Evolutionary conservation across 2,888 invertebrate species (phyloP).

Genomic region (Nasonovia ribisnigri): DNA sequence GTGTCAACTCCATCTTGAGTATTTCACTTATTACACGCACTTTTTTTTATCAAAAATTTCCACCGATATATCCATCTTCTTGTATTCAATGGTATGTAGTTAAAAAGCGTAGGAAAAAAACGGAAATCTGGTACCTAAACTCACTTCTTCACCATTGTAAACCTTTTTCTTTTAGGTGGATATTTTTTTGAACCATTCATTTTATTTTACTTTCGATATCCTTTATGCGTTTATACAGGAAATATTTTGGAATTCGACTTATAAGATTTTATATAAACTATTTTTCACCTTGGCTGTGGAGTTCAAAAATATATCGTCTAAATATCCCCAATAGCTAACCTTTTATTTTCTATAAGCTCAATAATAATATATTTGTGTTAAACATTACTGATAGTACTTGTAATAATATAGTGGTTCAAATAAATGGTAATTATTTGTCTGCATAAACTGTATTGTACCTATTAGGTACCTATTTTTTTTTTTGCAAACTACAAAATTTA

Average conservation of each 20-base stretch:
- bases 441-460: background rate
- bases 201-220: constrained; percentile 14
- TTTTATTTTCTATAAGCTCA: background rate
- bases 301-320: background rate
- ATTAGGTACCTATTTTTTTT: background rate
- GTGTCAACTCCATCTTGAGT: background rate
- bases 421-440: background rate
- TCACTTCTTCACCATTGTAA: background rate
- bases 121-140: background rate
- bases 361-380: background rate
- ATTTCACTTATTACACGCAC: background rate
- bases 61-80: constrained; percentile 1
- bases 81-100: constrained; percentile 17
- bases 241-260: background rate
- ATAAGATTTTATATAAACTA: background rate
- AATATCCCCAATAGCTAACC: background rate
- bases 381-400: background rate
- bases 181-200: background rate
- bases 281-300: background rate
- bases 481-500: background rate
- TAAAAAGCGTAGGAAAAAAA: background rate
- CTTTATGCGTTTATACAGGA: background rate
- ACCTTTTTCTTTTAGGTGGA: background rate
- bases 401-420: background rate
- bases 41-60: background rate